Conservation (phyloP, 1,140 invertebrate species). For the Tenebrio molitor region DNA sequence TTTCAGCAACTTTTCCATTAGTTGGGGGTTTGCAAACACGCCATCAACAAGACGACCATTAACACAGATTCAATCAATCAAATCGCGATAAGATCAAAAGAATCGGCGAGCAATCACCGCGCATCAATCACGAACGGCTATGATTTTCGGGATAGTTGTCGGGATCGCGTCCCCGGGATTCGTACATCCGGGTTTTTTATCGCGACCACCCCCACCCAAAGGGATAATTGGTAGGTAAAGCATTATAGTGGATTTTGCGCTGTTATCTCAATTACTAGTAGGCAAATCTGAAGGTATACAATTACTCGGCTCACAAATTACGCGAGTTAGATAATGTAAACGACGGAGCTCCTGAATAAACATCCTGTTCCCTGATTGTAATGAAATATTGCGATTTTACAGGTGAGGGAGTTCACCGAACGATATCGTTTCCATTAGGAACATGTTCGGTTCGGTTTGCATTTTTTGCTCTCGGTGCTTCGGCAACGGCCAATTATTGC, state of each 20-base stretch:
- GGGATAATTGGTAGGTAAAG: slow-evolving; percentile 15
- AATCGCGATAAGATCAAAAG: slow-evolving; percentile 44
- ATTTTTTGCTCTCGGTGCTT: slow-evolving; percentile 39
- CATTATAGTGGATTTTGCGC: not conserved
- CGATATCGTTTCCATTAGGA: not conserved
- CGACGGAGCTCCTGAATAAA: slow-evolving; percentile 23
- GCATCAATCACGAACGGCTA: slow-evolving; percentile 47
- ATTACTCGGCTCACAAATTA: slow-evolving; percentile 37
- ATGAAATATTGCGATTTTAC: slow-evolving; percentile 39
- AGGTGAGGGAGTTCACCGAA: not conserved
- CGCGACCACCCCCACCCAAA: not conserved
- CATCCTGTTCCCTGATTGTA: slow-evolving; percentile 8
- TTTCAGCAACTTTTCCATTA: slow-evolving; percentile 47
- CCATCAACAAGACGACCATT: slow-evolving; percentile 48
- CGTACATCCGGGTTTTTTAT: not conserved
- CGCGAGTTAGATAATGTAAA: slow-evolving; percentile 43
- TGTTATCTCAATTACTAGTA: slow-evolving; percentile 33
- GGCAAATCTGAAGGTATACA: slow-evolving; percentile 26
- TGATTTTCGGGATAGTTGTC: slow-evolving; percentile 16
- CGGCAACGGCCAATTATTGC: not conserved
- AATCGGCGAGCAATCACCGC: slow-evolving; percentile 43
- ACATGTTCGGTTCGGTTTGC: not conserved
- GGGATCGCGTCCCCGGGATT: not conserved
- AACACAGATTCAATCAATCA: slow-evolving; percentile 48
- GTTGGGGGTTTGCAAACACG: slow-evolving; percentile 35